Base-by-base conservation (phyloP, 2,888 invertebrate species). In the Choreutis nemorana region DNA sequence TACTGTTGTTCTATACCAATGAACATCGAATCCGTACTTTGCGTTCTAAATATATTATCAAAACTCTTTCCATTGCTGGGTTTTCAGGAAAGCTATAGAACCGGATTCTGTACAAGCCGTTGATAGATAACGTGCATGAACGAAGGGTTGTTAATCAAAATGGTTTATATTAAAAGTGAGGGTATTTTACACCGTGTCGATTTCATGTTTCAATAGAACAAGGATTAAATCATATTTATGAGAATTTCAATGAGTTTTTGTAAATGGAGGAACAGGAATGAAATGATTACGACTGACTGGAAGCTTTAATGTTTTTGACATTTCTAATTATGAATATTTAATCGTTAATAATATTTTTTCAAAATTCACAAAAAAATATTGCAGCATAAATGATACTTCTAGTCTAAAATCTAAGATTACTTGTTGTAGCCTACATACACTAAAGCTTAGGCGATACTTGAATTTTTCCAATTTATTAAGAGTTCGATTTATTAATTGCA, bases 171-270 rank as follows among this genome's bases (percentile, higher is more conserved):
- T n/a, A 44, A 30, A 23, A 32, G 42, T 29, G 42, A 47, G 47
- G 48, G 54, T 55, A 60, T 56, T 62, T 55, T 58, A 64, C 51
- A 55, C 44, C n/a, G n/a, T 55, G 56, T 45, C 52, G 60, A 63
- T 62, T 41, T 55, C 48, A 47, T 43, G 44, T 41, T 53, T 58
- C 51, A 58, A 58, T 60, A 45, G 55, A 52, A 47, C 50, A 44
- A 50, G 68, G 64, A 70, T 71, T 67, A 65, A 56, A 45, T 36
- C 57, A 60, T 60, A 67, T 70, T 67, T 67, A 68, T 60, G 55
- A 42, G 61, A 55, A 54, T 55, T 60, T 55, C 43, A n/a, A 55
- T 54, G 50, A 45, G 44, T 50, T 45, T 13, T 21, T 3, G 21
- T n/a, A 21, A 18, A 18, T 18, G 18, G 8, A 21, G 21, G 21